phyloP scores from a whole-genome alignment of 2,888 invertebrate genomes.

The Diarsia brunnea region DNA sequence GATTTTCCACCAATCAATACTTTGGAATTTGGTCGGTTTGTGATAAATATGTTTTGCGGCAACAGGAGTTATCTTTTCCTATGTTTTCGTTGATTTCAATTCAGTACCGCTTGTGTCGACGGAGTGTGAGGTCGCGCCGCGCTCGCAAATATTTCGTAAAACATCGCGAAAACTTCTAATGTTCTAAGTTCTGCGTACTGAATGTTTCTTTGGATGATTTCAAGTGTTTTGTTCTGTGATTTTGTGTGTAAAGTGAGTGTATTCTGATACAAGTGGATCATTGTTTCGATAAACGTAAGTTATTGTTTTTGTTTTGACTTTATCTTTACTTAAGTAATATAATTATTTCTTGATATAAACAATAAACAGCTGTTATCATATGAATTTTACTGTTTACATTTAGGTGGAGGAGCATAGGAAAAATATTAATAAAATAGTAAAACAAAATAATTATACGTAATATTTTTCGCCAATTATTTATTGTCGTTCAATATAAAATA shows the following conservation, averaged over 20 bases:
- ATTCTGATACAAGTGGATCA: constrained; percentile 57
- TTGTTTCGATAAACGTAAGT: constrained; percentile 52
- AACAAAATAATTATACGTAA: neutral
- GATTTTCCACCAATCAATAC: constrained; percentile 21
- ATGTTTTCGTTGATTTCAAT: constrained; percentile 50
- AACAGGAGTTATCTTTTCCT: constrained; percentile 51
- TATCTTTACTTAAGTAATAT: constrained; percentile 31
- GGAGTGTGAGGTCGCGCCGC: constrained; percentile 41
- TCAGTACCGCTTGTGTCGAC: constrained; percentile 47
- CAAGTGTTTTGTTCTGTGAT: constrained; percentile 55
- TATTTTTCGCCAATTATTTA: neutral
- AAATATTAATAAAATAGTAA: too few relatives aligned
- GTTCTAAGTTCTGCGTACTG: neutral
- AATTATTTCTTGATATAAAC: constrained; percentile 9
- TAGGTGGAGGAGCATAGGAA: neutral
- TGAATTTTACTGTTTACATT: constrained; percentile 2
- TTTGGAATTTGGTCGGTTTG: constrained; percentile 38
- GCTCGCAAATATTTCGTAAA: constrained; percentile 24
- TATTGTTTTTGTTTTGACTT: constrained; percentile 23
- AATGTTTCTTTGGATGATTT: constrained; percentile 35
- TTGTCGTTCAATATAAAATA: neutral
- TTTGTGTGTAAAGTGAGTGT: constrained; percentile 51
- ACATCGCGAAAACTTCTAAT: constrained; percentile 65
- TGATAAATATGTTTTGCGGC: constrained; percentile 46
- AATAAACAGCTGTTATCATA: constrained; percentile 2